Conservation (phyloP, 1,140 invertebrate species). For the Aleiodes sp. region DNA sequence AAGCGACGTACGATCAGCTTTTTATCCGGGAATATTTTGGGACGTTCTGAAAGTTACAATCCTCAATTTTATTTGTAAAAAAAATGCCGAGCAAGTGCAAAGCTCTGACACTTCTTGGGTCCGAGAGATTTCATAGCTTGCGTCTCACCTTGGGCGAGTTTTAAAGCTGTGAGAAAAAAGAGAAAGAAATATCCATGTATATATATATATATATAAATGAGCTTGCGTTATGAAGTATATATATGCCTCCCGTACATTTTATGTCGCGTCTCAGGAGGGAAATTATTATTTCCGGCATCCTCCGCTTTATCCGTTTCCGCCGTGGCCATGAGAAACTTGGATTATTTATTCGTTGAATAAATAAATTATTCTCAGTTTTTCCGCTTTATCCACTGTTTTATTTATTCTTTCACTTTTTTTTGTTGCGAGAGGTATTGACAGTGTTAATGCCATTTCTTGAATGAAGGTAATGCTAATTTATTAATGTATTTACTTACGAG, state of each 20-base stretch:
- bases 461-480: background rate
- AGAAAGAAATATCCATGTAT: too few species aligned
- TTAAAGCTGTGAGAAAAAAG: background rate
- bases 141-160: background rate
- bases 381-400: background rate
- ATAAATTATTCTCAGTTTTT: background rate
- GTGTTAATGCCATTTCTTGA: background rate
- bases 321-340: background rate
- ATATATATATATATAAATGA: conserved; percentile 8
- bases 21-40: conserved; percentile 11
- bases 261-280: conserved; percentile 9
- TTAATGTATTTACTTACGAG: background rate
- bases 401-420: too few species aligned
- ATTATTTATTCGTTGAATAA: background rate
- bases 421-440: too few species aligned
- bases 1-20: too few species aligned
- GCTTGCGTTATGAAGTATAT: background rate
- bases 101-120: conserved; percentile 5
- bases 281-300: conserved; percentile 12
- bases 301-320: background rate
- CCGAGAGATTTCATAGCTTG: conserved; percentile 1
- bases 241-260: background rate
- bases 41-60: background rate
- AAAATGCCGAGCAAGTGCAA: too few species aligned
- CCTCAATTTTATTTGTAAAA: background rate